Evolutionary conservation across 30 jellyfish, hydroid and myxozoan species (phyloP).

Genomic region (Pelagia noctiluca): DNA sequence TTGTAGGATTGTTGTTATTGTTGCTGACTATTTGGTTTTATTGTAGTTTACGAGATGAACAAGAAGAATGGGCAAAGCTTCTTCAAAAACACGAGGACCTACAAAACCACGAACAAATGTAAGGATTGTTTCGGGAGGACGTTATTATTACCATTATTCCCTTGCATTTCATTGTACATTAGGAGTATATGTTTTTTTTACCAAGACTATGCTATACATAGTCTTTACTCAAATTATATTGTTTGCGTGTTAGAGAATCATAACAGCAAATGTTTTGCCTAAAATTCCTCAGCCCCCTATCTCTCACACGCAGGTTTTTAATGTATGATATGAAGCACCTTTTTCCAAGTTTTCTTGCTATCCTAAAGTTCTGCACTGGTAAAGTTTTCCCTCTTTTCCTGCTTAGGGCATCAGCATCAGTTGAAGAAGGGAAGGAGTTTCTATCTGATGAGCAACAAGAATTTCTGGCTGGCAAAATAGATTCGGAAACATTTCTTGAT

Average conservation of each 20-base stretch:
- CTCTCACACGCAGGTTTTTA: background rate
- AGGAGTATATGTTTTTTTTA: background rate
- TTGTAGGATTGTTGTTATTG: too few relatives aligned
- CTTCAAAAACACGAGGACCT: background rate
- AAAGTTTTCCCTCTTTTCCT: background rate
- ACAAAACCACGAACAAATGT: background rate
- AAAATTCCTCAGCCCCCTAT: background rate
- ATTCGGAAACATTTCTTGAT: slow-evolving; percentile 39
- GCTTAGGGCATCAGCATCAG: background rate
- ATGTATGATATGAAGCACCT: background rate
- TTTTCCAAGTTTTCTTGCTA: background rate
- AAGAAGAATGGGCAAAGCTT: slow-evolving; percentile 6
- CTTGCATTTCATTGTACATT: background rate
- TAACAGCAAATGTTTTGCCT: background rate
- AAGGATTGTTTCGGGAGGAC: too few relatives aligned
- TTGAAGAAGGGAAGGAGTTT: background rate
- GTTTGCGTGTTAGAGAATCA: background rate
- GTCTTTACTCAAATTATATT: background rate
- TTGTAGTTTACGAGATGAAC: background rate
- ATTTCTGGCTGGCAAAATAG: slow-evolving; percentile 17
- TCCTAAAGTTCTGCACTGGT: background rate
- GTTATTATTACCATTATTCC: too few relatives aligned
- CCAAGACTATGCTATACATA: background rate
- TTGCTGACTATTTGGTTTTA: too few relatives aligned
- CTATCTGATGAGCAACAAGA: slow-evolving; percentile 39